Base-by-base conservation (phyloP, 2,888 invertebrate species). In the Polyommatus icarus region DNA sequence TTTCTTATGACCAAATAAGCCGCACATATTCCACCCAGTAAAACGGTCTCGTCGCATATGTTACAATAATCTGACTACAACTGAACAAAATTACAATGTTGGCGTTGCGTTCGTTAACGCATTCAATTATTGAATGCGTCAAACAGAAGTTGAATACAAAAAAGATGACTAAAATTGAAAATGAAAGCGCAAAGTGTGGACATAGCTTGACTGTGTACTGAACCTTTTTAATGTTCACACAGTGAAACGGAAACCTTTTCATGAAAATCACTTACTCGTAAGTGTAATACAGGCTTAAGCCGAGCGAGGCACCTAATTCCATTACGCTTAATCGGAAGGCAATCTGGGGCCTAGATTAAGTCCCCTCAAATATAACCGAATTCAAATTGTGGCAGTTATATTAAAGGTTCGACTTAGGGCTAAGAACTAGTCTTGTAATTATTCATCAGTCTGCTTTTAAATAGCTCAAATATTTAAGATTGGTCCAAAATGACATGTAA, bases 271-370 rank as follows among this genome's bases (percentile, higher is more conserved):
- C 67, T 67, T 1, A 32, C 3, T 32, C 32, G 32, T 32, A 29
- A 3, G 29, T 29, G 15, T 32, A 32, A 67, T 67, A 29, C 15
- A 8, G 6, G 67, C 67, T 67, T 67, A 67, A 67, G 67, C 29
- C 10, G 61, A 29, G 67, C 15, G 20, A 61, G 24, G 61, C 67
- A 32, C 67, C 29, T 67, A 67, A 67, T 67, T 67, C 67, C 29
- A 67, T 67, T 67, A 15, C 29, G 67, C 29, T 67, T 29, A 67
- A 67, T 67, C 67, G 67, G 67, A 32, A 67, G 67, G 67, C 67
- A 67, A 67, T 67, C 67, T 67, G 3, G 12, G 67, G 29, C 24
- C 67, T 67, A 67, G 32, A 29, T 67, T 67, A 29, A 15, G 67
- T 24, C 12, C 29, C 15, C 32, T 67, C 29, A 32, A 67, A 32